Evolutionary conservation across 1,140 invertebrate genomes (phyloP).

Genomic region (Drosophila gunungcola): DNA sequence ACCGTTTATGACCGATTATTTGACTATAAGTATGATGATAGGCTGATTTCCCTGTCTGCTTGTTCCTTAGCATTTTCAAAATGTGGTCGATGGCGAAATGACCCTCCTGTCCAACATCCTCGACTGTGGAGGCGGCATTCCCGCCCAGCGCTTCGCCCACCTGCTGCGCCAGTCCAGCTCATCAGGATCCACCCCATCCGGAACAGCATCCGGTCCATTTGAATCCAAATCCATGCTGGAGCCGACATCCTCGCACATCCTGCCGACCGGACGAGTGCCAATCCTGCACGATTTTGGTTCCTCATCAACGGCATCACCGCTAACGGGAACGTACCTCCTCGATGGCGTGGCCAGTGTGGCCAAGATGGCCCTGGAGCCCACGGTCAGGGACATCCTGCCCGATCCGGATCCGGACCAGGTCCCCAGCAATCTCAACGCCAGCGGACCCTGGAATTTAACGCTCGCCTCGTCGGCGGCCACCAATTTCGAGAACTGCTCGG

Average conservation of each 20-base stretch:
- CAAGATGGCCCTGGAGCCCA: constrained; percentile 32
- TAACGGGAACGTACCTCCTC: constrained; percentile 13
- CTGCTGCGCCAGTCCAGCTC: constrained; percentile 21
- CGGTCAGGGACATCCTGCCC: constrained; percentile 15
- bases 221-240: constrained; percentile 35
- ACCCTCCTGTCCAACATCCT: constrained; percentile 29
- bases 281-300: constrained; percentile 7
- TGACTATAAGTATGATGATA: no score
- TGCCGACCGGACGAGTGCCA: constrained; percentile 7
- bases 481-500: constrained; percentile 71
- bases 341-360: constrained; percentile 42
- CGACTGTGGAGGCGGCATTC: constrained; percentile 20
- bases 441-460: constrained; percentile 46
- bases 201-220: neutral
- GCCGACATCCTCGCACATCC: constrained; percentile 22
- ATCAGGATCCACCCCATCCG: neutral
- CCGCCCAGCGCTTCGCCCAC: constrained; percentile 21
- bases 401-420: constrained; percentile 13
- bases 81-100: constrained; percentile 31
- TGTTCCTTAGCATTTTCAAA: neutral
- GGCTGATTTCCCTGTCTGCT: neutral
- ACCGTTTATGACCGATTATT: no score
- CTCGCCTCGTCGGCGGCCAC: constrained; percentile 52
- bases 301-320: constrained; percentile 17
- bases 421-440: constrained; percentile 6